Conservation (phyloP, 2,888 invertebrate species). For the Scaptomyza polygonia region DNA sequence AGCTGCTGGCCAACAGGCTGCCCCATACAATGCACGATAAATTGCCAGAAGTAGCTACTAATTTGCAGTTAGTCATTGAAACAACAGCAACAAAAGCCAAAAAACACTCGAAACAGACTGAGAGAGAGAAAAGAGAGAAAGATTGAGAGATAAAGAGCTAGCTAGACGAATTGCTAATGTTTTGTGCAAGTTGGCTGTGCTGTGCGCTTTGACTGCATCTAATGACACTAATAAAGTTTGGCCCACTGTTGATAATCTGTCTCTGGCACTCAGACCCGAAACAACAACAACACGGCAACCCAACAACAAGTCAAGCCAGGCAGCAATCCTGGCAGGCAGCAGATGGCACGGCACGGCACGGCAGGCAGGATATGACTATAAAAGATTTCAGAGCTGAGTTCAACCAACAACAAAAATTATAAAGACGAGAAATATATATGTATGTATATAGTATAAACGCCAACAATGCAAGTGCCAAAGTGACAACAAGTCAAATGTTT, state of each 20-base stretch:
- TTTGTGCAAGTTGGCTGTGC: conserved; percentile 59
- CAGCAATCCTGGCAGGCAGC: conserved; percentile 15
- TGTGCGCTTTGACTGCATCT: conserved; percentile 75
- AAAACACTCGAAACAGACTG: conserved; percentile 26
- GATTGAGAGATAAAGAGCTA: background rate
- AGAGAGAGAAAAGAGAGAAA: background rate
- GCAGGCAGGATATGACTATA: conserved; percentile 49
- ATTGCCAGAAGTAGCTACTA: conserved; percentile 76
- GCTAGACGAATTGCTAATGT: conserved; percentile 40
- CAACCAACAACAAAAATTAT: background rate
- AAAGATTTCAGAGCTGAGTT: conserved; percentile 49
- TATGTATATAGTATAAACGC: background rate
- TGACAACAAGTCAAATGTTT: background rate
- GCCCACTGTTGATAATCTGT: conserved; percentile 75
- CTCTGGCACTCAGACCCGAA: conserved; percentile 55
- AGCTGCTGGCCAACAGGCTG: conserved; percentile 48
- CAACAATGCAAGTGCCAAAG: conserved; percentile 11
- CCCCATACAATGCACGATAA: conserved; percentile 64
- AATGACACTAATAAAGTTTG: conserved; percentile 76
- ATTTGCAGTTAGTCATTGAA: conserved; percentile 71
- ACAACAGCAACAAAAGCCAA: conserved; percentile 29
- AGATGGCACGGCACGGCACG: no score
- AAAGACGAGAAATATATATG: background rate
- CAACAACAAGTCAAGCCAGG: background rate
- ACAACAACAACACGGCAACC: background rate